Percentiles rank a stretch among this genome's conserved stretches.
These are phyloP conservation scores for Atta colombica DNA, from an alignment of 1,140 invertebrate species.

Conservation along the genomic window DNA sequence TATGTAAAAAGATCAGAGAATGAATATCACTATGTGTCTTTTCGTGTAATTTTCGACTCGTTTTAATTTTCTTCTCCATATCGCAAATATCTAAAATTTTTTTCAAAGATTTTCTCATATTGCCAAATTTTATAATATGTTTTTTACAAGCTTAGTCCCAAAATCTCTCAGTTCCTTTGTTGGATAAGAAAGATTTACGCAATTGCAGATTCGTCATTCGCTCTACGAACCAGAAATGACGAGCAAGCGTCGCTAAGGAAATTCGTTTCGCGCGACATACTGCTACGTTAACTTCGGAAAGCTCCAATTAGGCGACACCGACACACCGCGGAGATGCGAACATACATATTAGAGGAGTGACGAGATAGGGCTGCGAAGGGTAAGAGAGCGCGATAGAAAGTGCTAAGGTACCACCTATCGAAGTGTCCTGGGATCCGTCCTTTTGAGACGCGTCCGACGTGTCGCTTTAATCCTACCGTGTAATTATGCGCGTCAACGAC, in stretches of 20 bases:
- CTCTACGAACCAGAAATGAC: slow-evolving; percentile 80
- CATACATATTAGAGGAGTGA: slow-evolving; percentile 10
- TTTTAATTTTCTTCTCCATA: background rate
- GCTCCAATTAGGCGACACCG: slow-evolving; percentile 82
- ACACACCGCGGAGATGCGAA: slow-evolving; percentile 27
- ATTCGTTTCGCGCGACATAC: slow-evolving; percentile 77
- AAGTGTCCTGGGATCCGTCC: slow-evolving; percentile 61
- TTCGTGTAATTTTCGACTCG: background rate
- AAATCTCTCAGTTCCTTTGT: background rate
- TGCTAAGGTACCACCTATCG: slow-evolving; percentile 52
- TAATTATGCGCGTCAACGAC: slow-evolving; percentile 66
- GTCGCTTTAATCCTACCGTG: slow-evolving; percentile 67
- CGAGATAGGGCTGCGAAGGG: slow-evolving; percentile 22
- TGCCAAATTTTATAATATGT: background rate
- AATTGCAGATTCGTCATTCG: slow-evolving; percentile 46
- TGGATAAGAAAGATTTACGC: slow-evolving; percentile 3
- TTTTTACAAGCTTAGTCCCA: background rate
- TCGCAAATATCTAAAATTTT: background rate
- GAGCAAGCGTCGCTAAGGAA: slow-evolving; percentile 79
- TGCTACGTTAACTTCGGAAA: slow-evolving; percentile 79
- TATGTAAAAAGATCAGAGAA: background rate
- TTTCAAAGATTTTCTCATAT: background rate
- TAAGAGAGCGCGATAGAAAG: slow-evolving; percentile 15
- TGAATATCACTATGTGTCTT: background rate
- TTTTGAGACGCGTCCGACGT: slow-evolving; percentile 62